Conservation (phyloP, 2,888 invertebrate species). For the Eupithecia dodoneata region DNA sequence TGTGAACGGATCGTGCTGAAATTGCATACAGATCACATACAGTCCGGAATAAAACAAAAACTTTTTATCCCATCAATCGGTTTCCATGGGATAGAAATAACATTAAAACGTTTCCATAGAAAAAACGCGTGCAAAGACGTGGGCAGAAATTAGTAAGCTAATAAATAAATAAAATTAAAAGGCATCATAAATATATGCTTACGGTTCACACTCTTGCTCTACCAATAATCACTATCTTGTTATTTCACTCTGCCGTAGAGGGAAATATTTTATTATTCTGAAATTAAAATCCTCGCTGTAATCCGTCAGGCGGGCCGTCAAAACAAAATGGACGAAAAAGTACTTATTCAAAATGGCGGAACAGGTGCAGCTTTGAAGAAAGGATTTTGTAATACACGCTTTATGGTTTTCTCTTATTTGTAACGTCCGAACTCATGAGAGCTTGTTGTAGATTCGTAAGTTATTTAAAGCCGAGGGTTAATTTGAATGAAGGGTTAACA, state of each 20-base stretch:
- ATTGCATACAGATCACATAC: too few species aligned
- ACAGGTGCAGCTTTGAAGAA: conserved; percentile 67
- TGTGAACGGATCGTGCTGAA: too few species aligned
- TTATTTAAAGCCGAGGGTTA: background rate
- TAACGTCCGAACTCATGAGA: background rate
- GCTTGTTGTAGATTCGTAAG: background rate
- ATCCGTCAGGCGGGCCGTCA: conserved; percentile 71
- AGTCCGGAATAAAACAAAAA: too few species aligned
- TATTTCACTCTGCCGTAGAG: conserved; percentile 38
- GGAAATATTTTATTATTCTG: conserved; percentile 74
- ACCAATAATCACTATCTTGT: background rate
- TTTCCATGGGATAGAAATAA: too few species aligned
- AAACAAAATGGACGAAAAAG: conserved; percentile 63
- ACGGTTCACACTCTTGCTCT: conserved; percentile 3
- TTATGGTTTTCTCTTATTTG: conserved; percentile 32
- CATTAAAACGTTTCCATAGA: too few species aligned
- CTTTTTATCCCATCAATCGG: too few species aligned
- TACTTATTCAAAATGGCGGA: conserved; percentile 59
- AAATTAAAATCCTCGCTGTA: conserved; percentile 67
- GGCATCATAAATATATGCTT: background rate
- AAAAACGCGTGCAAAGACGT: too few species aligned
- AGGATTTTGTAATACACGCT: conserved; percentile 51
- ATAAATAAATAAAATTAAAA: too few species aligned
- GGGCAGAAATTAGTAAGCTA: too few species aligned
- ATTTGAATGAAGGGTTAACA: background rate